Evolutionary conservation across 2,888 invertebrate species (phyloP).

Genomic region (Chouioia cunea): DNA sequence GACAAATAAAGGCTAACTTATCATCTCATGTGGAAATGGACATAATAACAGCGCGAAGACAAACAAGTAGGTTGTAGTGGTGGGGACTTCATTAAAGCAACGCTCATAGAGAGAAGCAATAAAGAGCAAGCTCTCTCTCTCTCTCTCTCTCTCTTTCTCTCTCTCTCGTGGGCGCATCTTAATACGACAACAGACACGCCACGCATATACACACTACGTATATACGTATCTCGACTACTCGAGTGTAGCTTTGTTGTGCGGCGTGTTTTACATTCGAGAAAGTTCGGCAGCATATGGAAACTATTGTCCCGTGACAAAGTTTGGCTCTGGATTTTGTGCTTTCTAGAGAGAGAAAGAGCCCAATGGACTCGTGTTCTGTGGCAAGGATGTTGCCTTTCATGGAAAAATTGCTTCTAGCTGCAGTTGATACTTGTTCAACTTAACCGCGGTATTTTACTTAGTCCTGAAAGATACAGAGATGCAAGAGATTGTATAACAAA

Average conservation of each 20-base stretch:
- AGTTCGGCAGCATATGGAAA: constrained; percentile 42
- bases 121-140: constrained; percentile 1
- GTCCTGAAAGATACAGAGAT: neutral
- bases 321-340: constrained; percentile 35
- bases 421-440: constrained; percentile 39
- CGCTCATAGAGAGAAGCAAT: constrained; percentile 1
- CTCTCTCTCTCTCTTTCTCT: constrained; percentile 1
- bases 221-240: too few species aligned
- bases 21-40: too few species aligned
- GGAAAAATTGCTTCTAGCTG: neutral
- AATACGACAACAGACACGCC: neutral
- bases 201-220: constrained; percentile 7
- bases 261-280: constrained; percentile 39
- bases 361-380: neutral
- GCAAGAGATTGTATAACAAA: neutral
- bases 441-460: constrained; percentile 20
- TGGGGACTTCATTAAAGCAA: neutral
- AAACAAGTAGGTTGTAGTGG: constrained; percentile 13
- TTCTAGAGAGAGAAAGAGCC: neutral
- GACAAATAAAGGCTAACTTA: neutral
- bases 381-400: neutral
- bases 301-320: constrained; percentile 34
- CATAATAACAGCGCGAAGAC: constrained; percentile 7
- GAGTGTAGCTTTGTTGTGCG: neutral
- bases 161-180: neutral